Percentiles rank a stretch among this genome's conserved stretches.
Evolutionary conservation across 2,113 vertebrate species (phyloP).

Genomic region (Scartelaos histophorus): DNA sequence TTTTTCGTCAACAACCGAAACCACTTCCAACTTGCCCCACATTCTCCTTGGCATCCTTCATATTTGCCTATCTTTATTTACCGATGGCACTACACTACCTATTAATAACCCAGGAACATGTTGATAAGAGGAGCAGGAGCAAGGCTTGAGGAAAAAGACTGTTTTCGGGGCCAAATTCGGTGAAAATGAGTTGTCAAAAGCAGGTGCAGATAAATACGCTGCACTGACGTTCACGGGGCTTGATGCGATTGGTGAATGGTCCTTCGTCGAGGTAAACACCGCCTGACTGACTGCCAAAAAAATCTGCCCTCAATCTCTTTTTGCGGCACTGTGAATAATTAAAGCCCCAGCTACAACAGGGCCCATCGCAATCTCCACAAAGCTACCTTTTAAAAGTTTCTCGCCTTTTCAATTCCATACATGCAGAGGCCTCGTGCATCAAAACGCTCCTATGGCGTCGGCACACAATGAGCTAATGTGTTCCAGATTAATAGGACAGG

Average conservation of each 20-base stretch:
- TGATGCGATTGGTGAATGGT: slow-evolving; percentile 31
- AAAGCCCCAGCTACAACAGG: slow-evolving; percentile 47
- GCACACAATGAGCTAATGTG: slow-evolving; percentile 25
- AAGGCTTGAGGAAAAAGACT: slow-evolving; percentile 27
- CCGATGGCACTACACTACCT: slow-evolving; percentile 10
- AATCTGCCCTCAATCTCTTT: slow-evolving; percentile 52
- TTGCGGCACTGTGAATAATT: slow-evolving; percentile 73
- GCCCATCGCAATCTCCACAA: slow-evolving; percentile 43
- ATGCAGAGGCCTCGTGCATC: slow-evolving; percentile 37
- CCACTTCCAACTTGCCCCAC: slow-evolving; percentile 13
- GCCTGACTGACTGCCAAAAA: slow-evolving; percentile 36
- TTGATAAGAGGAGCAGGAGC: slow-evolving; percentile 24
- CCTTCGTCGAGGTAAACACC: slow-evolving; percentile 50
- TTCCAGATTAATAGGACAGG: slow-evolving; percentile 34
- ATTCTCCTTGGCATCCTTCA: slow-evolving; percentile 22
- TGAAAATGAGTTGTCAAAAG: slow-evolving; percentile 33
- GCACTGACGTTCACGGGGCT: neutral
- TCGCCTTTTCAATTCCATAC: slow-evolving; percentile 39
- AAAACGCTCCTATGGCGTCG: slow-evolving; percentile 27
- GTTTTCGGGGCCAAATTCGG: slow-evolving; percentile 22
- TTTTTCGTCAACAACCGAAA: neutral
- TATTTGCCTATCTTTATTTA: slow-evolving; percentile 23
- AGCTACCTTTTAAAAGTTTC: slow-evolving; percentile 47
- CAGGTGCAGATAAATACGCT: slow-evolving; percentile 39
- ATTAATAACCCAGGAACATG: slow-evolving; percentile 14